Conservation (phyloP, 2,888 invertebrate genomes). For the Lissonota sp. region DNA sequence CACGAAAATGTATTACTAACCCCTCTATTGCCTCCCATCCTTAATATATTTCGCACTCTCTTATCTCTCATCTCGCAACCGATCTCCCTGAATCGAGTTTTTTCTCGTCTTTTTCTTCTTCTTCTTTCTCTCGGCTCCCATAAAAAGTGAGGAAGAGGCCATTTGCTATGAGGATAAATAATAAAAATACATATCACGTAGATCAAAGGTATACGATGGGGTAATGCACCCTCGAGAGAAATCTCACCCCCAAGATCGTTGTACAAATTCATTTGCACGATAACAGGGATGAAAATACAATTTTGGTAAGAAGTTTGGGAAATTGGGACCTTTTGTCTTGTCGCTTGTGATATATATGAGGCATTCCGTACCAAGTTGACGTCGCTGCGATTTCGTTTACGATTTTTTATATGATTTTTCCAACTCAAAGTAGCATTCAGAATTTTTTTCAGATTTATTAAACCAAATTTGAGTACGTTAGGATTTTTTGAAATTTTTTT, state of each 20-base stretch:
- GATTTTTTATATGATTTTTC: background rate
- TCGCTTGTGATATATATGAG: background rate
- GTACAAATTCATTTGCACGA: too few species aligned
- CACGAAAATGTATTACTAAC: constrained; percentile 58
- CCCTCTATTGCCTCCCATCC: constrained; percentile 2
- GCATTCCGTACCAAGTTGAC: too few species aligned
- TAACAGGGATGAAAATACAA: too few species aligned
- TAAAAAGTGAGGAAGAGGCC: background rate
- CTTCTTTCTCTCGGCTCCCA: background rate
- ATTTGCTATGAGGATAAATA: background rate
- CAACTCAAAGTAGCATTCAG: background rate
- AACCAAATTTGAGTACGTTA: too few species aligned
- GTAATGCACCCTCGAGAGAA: too few species aligned
- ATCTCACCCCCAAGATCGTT: too few species aligned
- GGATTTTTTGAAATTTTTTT: too few species aligned
- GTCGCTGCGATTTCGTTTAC: too few species aligned
- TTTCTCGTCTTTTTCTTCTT: background rate
- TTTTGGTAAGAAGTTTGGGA: too few species aligned
- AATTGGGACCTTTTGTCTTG: too few species aligned
- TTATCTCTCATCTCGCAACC: constrained; percentile 14
- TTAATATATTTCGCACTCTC: constrained; percentile 60
- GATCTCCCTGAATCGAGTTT: background rate
- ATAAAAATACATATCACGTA: background rate
- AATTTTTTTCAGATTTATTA: too few species aligned
- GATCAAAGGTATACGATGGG: too few species aligned